Evolutionary conservation across 2,888 invertebrate genomes (phyloP).

Genomic region (Tuberolachnus salignus): DNA sequence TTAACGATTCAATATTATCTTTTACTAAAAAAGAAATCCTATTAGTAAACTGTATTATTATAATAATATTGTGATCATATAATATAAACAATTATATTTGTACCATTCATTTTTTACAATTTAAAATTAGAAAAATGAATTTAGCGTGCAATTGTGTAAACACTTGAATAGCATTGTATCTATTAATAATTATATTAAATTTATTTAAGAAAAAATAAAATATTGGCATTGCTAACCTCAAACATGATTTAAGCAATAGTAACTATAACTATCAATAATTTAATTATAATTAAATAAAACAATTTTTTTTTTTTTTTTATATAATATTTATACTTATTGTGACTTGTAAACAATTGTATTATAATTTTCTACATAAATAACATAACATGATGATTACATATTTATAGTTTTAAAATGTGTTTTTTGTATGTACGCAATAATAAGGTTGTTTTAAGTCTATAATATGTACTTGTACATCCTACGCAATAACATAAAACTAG

Average conservation of each 20-base stretch:
- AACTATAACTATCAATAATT: constrained; percentile 15
- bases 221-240: constrained; percentile 6
- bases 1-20: constrained; percentile 38
- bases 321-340: too few relatives aligned
- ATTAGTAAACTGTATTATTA: constrained; percentile 25
- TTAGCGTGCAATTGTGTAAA: background rate
- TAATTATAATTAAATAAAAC: constrained; percentile 23
- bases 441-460: constrained; percentile 14
- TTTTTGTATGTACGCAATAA: constrained; percentile 34
- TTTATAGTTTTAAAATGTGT: constrained; percentile 22
- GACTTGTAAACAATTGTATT: constrained; percentile 9
- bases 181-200: constrained; percentile 11
- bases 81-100: constrained; percentile 15
- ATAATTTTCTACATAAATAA: constrained; percentile 15
- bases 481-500: constrained; percentile 1
- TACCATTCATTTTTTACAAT: constrained; percentile 20
- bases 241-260: constrained; percentile 40
- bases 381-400: constrained; percentile 17
- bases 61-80: constrained; percentile 29
- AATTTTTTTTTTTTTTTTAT: constrained; percentile 34
- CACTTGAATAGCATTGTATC: constrained; percentile 9
- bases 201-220: constrained; percentile 3
- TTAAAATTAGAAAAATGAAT: constrained; percentile 27
- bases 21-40: constrained; percentile 21
- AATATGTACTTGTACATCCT: background rate